Evolutionary conservation across 2,888 invertebrate species (phyloP).

Genomic region (Caradrina kadenii): DNA sequence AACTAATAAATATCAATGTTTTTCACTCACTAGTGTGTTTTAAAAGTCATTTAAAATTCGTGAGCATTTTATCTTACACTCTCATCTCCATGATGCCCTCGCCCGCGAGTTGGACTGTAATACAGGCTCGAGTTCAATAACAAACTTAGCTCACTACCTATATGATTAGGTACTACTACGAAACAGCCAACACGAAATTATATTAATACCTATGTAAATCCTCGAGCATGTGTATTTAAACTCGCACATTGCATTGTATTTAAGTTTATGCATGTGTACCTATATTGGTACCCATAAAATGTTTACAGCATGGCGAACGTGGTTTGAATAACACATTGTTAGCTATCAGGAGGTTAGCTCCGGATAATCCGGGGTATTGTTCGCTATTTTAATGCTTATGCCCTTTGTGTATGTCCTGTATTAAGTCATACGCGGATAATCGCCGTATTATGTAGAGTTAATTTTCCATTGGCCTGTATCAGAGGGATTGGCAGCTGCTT

Average conservation of each 20-base stretch:
- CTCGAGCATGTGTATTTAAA: conserved; percentile 25
- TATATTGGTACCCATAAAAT: conserved; percentile 48
- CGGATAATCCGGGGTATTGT: conserved; percentile 88
- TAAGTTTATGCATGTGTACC: conserved; percentile 16
- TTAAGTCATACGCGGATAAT: conserved; percentile 90
- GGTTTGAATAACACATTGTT: conserved; percentile 79
- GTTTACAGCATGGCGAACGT: conserved; percentile 66
- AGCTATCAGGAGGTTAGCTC: conserved; percentile 79
- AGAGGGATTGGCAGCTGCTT: conserved; percentile 85
- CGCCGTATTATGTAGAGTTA: conserved; percentile 88
- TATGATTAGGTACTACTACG: neutral
- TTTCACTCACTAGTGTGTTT: no score
- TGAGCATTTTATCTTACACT: no score
- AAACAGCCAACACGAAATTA: conserved; percentile 3
- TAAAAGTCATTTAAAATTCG: no score
- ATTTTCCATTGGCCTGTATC: conserved; percentile 85
- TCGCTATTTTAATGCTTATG: conserved; percentile 89
- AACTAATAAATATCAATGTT: no score
- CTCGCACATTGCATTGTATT: conserved; percentile 23
- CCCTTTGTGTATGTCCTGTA: conserved; percentile 87
- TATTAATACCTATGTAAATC: neutral
- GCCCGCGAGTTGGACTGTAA: no score
- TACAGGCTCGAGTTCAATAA: no score
- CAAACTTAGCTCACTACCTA: no score
- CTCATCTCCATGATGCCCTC: no score